Percentiles rank a stretch among this genome's conserved stretches.
These are phyloP conservation scores for Morus bassanus DNA, from an alignment of 2,797 vertebrate genomes.

Conservation along the genomic window DNA sequence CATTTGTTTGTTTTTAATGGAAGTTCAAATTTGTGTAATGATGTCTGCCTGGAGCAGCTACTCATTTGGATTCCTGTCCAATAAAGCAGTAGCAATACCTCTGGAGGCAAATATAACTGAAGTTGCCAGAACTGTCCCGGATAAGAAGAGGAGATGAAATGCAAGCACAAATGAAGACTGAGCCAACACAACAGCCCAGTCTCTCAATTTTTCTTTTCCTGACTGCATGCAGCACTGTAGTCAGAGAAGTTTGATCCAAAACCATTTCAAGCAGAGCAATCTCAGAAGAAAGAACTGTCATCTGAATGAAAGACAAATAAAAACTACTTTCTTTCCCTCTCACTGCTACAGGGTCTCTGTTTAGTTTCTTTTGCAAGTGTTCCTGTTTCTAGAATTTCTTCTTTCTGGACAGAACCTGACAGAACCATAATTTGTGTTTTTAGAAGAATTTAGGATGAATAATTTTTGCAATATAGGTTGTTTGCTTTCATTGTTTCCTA, in stretches of 20 bases:
- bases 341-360: not conserved
- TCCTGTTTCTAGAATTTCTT: not conserved
- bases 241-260: not conserved
- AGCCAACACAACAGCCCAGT: not conserved
- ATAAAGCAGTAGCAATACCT: not conserved
- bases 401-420: not conserved
- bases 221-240: not conserved
- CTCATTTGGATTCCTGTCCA: not conserved
- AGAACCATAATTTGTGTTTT: not conserved
- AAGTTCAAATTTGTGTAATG: not conserved
- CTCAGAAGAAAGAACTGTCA: not conserved
- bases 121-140: not conserved
- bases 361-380: not conserved
- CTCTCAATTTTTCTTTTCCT: not conserved
- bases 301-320: not conserved
- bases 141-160: not conserved
- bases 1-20: not conserved
- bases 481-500: not conserved
- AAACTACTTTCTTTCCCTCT: not conserved
- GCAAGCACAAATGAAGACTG: not conserved
- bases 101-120: not conserved
- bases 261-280: not conserved
- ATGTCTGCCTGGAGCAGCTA: not conserved
- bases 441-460: not conserved
- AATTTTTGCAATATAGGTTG: not conserved